These are phyloP conservation scores for Ormia ochracea DNA, from an alignment of 2,888 invertebrate species.

Conservation along the genomic window DNA sequence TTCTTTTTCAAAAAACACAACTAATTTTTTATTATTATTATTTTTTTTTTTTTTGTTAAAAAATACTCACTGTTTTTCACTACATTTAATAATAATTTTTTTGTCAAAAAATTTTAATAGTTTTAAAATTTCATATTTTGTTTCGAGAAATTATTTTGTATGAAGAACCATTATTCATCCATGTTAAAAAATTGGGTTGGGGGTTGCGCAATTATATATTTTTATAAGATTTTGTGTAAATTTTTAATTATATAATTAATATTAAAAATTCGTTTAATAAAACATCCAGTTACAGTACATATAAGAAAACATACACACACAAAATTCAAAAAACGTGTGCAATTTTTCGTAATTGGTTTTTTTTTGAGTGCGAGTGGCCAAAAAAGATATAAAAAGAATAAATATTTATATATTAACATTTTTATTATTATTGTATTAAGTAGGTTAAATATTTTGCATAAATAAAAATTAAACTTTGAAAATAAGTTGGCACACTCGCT, in stretches of 20 bases:
- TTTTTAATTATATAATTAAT: slow-evolving; percentile 31
- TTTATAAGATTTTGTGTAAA: slow-evolving; percentile 19
- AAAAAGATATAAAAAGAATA: slow-evolving; percentile 63
- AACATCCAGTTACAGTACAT: slow-evolving; percentile 60
- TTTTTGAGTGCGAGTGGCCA: slow-evolving; percentile 62
- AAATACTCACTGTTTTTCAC: slow-evolving; percentile 77
- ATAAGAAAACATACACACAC: slow-evolving; percentile 54
- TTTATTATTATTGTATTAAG: slow-evolving; percentile 10
- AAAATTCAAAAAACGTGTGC: slow-evolving; percentile 62
- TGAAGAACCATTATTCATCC: slow-evolving; percentile 61
- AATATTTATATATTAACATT: slow-evolving; percentile 41
- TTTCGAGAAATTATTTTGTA: slow-evolving; percentile 34
- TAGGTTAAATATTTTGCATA: background rate
- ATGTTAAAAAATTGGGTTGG: slow-evolving; percentile 40
- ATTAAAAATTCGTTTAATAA: slow-evolving; percentile 50
- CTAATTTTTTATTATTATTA: slow-evolving; percentile 50
- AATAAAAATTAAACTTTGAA: background rate
- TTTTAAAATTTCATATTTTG: slow-evolving; percentile 42
- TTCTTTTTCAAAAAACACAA: slow-evolving; percentile 30
- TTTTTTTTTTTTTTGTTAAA: slow-evolving; percentile 51
- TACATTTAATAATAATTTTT: slow-evolving; percentile 67
- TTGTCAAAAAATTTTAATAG: slow-evolving; percentile 29
- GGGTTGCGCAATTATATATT: slow-evolving; percentile 53
- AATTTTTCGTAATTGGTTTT: slow-evolving; percentile 26
- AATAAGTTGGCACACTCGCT: slow-evolving; percentile 60